A percentile compares a stretch with the other conserved stretches of the same genome.
Evolutionary conservation across 2,113 vertebrate genomes (phyloP).

Genomic region (Centropus unirufus): DNA sequence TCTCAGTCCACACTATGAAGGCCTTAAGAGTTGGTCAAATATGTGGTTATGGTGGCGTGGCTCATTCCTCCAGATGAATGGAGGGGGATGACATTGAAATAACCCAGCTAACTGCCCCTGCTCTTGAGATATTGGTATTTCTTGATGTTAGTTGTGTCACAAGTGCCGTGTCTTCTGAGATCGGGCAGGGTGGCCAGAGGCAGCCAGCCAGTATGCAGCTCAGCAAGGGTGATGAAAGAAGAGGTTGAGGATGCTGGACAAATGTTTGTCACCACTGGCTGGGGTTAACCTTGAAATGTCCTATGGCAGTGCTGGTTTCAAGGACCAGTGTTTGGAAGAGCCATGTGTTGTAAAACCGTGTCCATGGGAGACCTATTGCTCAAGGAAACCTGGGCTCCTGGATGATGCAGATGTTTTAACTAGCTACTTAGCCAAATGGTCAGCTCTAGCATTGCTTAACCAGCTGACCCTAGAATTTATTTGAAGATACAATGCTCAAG

Average conservation of each 20-base stretch:
- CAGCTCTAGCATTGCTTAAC: background rate
- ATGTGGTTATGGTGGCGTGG: rapidly evolving
- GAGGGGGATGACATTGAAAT: background rate
- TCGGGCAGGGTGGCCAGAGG: background rate
- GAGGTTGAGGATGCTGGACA: background rate
- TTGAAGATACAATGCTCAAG: background rate
- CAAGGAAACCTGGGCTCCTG: background rate
- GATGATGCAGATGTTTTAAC: background rate
- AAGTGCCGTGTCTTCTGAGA: background rate
- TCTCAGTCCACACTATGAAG: background rate
- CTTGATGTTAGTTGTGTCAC: background rate
- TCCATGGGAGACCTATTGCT: background rate
- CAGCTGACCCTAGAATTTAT: background rate
- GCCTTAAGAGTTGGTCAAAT: background rate
- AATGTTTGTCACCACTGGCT: background rate
- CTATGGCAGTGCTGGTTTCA: background rate
- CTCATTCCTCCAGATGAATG: background rate
- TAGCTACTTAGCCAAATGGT: background rate
- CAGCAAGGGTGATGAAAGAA: background rate
- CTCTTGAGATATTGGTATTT: background rate
- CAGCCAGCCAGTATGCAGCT: rapidly evolving
- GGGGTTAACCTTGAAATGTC: background rate
- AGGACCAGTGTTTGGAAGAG: background rate
- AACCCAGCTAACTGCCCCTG: background rate
- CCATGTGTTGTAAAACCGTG: background rate